A percentile compares a stretch with the other conserved stretches of the same genome.
phyloP scores from a whole-genome alignment of 2,113 vertebrate species.

The Archilochus colubris region DNA sequence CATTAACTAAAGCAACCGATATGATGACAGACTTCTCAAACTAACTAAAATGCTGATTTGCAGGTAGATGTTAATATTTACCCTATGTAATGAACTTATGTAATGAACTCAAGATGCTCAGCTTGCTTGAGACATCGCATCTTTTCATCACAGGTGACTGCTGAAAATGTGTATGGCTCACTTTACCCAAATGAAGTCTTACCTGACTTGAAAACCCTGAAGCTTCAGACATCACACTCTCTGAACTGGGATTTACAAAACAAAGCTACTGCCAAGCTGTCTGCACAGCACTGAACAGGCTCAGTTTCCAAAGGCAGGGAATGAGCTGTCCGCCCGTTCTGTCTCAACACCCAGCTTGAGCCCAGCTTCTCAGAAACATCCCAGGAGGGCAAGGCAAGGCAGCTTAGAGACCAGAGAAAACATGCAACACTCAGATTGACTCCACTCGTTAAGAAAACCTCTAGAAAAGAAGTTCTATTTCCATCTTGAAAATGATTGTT shows the following conservation, averaged over 20 bases:
- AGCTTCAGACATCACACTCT: background rate
- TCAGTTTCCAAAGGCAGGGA: background rate
- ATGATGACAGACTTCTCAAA: background rate
- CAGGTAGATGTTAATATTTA: background rate
- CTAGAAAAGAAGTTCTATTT: background rate
- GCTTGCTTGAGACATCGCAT: background rate
- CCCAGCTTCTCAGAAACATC: background rate
- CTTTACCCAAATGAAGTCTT: background rate
- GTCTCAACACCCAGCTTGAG: background rate
- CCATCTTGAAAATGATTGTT: background rate
- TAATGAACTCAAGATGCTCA: background rate
- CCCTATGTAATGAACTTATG: background rate
- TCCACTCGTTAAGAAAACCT: background rate
- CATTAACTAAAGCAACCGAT: background rate
- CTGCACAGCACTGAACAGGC: background rate
- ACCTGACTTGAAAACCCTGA: background rate
- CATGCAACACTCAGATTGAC: background rate
- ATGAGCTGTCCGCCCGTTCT: background rate
- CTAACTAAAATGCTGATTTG: background rate
- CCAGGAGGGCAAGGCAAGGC: background rate
- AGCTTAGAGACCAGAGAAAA: background rate
- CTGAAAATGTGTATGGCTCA: fast-evolving
- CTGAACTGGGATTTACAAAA: background rate
- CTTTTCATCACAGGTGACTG: background rate
- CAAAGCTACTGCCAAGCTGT: fast-evolving